A percentile compares a stretch with the other conserved stretches of the same genome.
Conservation (phyloP, 2,888 invertebrate genomes). For the Scaptomyza caliginosa region DNA sequence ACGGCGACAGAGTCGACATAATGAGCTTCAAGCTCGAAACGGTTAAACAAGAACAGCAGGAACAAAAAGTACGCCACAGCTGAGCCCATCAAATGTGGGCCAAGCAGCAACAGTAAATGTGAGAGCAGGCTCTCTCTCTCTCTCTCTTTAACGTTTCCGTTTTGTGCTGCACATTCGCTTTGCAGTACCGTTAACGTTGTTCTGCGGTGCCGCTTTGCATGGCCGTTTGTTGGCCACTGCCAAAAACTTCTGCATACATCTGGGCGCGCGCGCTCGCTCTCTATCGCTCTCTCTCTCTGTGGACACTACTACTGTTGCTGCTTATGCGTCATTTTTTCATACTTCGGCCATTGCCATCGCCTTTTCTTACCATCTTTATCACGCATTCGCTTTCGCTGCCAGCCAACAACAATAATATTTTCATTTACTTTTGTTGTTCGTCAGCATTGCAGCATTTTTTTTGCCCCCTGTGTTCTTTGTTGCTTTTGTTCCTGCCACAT, state of each 20-base stretch:
- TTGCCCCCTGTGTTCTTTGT: too few species aligned
- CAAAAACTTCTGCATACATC: constrained; percentile 53
- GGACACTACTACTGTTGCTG: constrained; percentile 31
- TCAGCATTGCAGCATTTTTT: constrained; percentile 78
- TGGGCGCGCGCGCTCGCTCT: constrained; percentile 21
- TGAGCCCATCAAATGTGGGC: constrained; percentile 67
- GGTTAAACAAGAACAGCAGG: constrained; percentile 36
- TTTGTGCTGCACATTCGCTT: constrained; percentile 66
- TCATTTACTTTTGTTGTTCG: constrained; percentile 42
- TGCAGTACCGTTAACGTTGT: constrained; percentile 70
- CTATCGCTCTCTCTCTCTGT: neutral
- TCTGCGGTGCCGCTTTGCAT: constrained; percentile 67
- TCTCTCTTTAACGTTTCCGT: constrained; percentile 1
- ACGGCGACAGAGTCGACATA: constrained; percentile 35
- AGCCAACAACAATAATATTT: constrained; percentile 39
- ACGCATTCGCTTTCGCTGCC: constrained; percentile 38
- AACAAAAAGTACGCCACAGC: too few species aligned
- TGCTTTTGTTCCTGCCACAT: constrained; percentile 46
- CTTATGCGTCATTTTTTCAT: constrained; percentile 74
- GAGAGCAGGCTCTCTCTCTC: constrained; percentile 6
- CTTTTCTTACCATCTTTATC: constrained; percentile 69
- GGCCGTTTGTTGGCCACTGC: constrained; percentile 61
- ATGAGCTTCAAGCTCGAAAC: constrained; percentile 58
- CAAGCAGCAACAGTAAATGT: constrained; percentile 32
- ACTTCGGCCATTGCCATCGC: constrained; percentile 37